phyloP scores from a whole-genome alignment of 2,888 invertebrate species.

The Xestia rhomboidea region DNA sequence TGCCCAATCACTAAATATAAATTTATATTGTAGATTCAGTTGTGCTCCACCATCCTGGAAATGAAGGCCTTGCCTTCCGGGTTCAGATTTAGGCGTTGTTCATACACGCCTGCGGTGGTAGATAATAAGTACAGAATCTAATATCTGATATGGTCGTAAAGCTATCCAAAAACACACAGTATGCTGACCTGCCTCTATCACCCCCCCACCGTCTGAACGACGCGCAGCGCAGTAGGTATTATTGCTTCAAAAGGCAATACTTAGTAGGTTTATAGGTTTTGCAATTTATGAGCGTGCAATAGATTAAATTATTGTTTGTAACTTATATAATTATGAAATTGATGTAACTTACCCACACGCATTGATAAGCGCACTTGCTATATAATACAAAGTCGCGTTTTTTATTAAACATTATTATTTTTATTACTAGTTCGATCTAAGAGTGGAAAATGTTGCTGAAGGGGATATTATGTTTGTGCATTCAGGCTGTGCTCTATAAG shows the following conservation, averaged over 20 bases:
- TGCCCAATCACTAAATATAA: no score
- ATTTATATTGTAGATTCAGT: neutral
- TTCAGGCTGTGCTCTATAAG: slow-evolving; percentile 51
- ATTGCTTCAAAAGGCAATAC: slow-evolving; percentile 7
- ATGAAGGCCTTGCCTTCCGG: neutral
- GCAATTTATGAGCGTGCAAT: slow-evolving; percentile 47
- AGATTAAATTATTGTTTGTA: slow-evolving; percentile 17
- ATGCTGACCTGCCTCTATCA: neutral
- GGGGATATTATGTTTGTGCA: slow-evolving; percentile 51
- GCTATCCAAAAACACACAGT: neutral
- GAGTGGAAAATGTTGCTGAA: slow-evolving; percentile 53
- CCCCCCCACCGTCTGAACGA: neutral
- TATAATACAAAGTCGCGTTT: slow-evolving; percentile 44
- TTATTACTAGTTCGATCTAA: neutral
- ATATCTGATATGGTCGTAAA: neutral
- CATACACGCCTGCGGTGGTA: neutral
- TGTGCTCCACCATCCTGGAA: neutral
- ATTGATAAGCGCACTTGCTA: slow-evolving; percentile 58
- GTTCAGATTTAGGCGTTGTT: neutral
- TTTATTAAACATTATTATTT: slow-evolving; percentile 50
- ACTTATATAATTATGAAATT: slow-evolving; percentile 41
- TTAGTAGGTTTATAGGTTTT: slow-evolving; percentile 31
- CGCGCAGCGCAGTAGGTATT: neutral
- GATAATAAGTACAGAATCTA: neutral
- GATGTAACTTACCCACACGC: slow-evolving; percentile 45